Base-by-base conservation (phyloP, 2,113 vertebrate species). In the Myrmophylax atrothorax region DNA sequence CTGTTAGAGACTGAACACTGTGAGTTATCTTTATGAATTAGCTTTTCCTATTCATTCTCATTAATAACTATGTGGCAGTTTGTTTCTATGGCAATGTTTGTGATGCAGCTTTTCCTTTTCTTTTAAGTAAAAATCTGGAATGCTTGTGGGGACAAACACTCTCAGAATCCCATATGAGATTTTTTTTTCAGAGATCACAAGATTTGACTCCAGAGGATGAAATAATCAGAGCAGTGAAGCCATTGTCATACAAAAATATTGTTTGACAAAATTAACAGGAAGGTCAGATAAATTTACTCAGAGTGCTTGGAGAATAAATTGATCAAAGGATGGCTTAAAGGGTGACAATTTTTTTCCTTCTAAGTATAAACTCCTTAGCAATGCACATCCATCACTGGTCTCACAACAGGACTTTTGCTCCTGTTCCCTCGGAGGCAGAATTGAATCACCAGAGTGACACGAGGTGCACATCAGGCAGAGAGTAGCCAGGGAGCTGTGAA, bases 51-150 rank as follows among this genome's bases (percentile, higher is more conserved):
- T 89, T 69, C n/a, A 42, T 94, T 91, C 56, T 91, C 49, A 25
- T 58, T 85, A 87, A 81, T 89, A 92, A 31, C 47, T 46, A 26
- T 73, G 23, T 66, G 55, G 29, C 59, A 38, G 25, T 85, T 89
- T 89, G 69, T 78, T 94, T 94, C 89, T 87, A 62, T 96, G 84
- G 84, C 76, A 67, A 83, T 91, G 28, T 77, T 91, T 95, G 75
- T 56, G 33, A 28, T 80, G 42, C 53, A 84, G 37, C 38, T 56
- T 86, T 55, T 89, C 20, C 35, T 90, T 87, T 85, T 53, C 42
- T 82, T 94, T 85, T 67, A 37, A 67, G 16, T 85, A 74, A 78
- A 87, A 69, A 84, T 85, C 49, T 89, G 82, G 28, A 73, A 50
- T 66, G 35, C n/a, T 79, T 66, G 23, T 79, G 26, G 31, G 42